Evolutionary conservation across 1,140 invertebrate species (phyloP), one percentile per base, ranked within the genome.

Genomic region (Adoxophyes honmai): DNA sequence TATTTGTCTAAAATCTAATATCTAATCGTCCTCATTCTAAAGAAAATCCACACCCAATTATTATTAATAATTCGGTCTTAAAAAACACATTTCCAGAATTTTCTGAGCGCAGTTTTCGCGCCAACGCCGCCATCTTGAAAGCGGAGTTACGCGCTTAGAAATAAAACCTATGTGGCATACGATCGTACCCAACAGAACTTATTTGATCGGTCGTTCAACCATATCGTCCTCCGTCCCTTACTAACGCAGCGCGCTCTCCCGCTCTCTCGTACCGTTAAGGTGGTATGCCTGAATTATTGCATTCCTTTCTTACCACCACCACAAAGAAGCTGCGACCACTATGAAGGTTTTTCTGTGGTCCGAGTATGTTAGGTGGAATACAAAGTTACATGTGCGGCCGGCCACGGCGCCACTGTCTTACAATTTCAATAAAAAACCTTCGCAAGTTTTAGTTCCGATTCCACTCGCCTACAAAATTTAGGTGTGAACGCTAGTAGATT

Each of bases 181-280:
- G 79, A 80, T 79, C 75, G 76, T 75, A 57, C 64, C 73, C 76
- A 77, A 84, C 84, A 81, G 82, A 83, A 87, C 84, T 87, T 85
- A 85, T 86, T 87, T 87, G 84, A 87, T 87, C 80, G 84, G 84
- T 87, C 84, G 81, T 87, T 87, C 84, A 87, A 87, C 84, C 81
- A 82, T 82, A 75, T 76, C 78, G 70, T 62, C 69, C 57, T 58
- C 60, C 59, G 58, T 74, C 70, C 60, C 70, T 39, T 65, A 83
- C 75, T 57, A 57, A 33, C 60, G 34, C 57, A 75, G 77, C 70
- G 51, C 57, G 61, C 59, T 58, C 56, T 85, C 81, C 72, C 79
- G 52, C 60, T 87, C 77, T 36, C 72, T 64, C 84, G 79, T 79
- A 85, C 84, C 81, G 84, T 87, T 87, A 87, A 80, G 74, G 80